phyloP scores from a whole-genome alignment of 2,888 invertebrate species.

The Mythimna impura region DNA sequence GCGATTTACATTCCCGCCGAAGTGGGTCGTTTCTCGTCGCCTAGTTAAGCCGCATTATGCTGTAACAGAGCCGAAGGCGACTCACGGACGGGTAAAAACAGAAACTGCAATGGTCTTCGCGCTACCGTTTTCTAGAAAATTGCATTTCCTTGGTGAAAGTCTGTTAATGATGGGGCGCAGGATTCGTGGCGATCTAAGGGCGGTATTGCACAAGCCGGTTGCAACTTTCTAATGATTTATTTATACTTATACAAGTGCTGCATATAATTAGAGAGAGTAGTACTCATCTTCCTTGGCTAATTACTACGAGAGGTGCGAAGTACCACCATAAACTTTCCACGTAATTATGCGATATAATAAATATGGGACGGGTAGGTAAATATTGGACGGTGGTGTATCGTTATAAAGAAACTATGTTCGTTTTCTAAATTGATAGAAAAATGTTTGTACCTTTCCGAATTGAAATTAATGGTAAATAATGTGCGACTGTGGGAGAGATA shows the following conservation, averaged over 20 bases:
- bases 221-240: constrained; percentile 76
- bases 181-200: constrained; percentile 81
- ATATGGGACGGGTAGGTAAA: constrained; percentile 47
- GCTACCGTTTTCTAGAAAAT: constrained; percentile 90
- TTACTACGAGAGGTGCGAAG: constrained; percentile 62
- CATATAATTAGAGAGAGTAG: constrained; percentile 65
- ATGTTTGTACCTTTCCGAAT: constrained; percentile 28
- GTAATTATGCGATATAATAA: constrained; percentile 55
- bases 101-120: constrained; percentile 83
- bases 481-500: constrained; percentile 41
- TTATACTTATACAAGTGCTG: constrained; percentile 68
- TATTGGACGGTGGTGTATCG: constrained; percentile 25
- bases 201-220: constrained; percentile 79
- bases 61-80: constrained; percentile 82
- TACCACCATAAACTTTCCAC: constrained; percentile 68
- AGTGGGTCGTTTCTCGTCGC: constrained; percentile 81
- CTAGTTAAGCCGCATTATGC: constrained; percentile 81
- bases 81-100: constrained; percentile 86
- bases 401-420: constrained; percentile 32
- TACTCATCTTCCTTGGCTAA: constrained; percentile 73
- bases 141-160: constrained; percentile 89
- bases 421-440: constrained; percentile 51
- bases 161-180: constrained; percentile 84
- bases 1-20: constrained; percentile 73
- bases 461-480: constrained; percentile 48